Percentiles rank a stretch among this genome's conserved stretches.
Conservation (phyloP, 1,140 invertebrate genomes). For the Trichogramma pretiosum region DNA sequence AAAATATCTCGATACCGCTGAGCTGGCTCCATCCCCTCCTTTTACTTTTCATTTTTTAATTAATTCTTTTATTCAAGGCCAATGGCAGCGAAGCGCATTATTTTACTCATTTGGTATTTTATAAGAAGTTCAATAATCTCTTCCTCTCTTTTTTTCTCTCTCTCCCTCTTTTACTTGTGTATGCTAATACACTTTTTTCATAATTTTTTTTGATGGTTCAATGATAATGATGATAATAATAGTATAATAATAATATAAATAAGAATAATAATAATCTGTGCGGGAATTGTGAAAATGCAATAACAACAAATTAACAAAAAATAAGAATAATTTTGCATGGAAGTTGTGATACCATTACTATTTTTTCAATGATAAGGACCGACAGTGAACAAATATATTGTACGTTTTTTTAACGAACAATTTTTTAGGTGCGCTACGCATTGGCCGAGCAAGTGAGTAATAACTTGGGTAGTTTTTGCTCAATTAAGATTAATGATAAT, state of each 20-base stretch:
- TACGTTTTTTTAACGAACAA: too few relatives aligned
- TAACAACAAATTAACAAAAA: too few relatives aligned
- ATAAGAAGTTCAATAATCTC: background rate
- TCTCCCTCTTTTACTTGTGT: background rate
- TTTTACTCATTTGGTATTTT: constrained; percentile 16
- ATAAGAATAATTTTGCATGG: too few relatives aligned
- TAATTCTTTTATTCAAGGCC: too few relatives aligned
- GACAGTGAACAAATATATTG: too few relatives aligned
- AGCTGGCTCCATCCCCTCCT: constrained; percentile 47
- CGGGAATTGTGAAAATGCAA: too few relatives aligned
- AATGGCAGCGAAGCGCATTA: constrained; percentile 41
- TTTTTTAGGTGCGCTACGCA: constrained; percentile 36
- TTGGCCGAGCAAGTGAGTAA: constrained; percentile 36
- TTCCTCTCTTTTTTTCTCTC: background rate
- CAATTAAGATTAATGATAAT: too few relatives aligned
- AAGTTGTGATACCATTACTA: too few relatives aligned
- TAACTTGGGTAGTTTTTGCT: constrained; percentile 22
- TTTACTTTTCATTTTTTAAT: constrained; percentile 41
- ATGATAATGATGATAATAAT: constrained; percentile 17
- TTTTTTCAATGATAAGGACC: too few relatives aligned
- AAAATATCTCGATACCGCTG: constrained; percentile 40
- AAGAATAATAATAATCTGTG: constrained; percentile 5
- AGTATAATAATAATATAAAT: constrained; percentile 2
- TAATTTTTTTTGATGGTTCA: constrained; percentile 21
- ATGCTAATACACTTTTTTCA: background rate